Conservation (phyloP, 2,113 vertebrate genomes). For the Cebidichthys violaceus region DNA sequence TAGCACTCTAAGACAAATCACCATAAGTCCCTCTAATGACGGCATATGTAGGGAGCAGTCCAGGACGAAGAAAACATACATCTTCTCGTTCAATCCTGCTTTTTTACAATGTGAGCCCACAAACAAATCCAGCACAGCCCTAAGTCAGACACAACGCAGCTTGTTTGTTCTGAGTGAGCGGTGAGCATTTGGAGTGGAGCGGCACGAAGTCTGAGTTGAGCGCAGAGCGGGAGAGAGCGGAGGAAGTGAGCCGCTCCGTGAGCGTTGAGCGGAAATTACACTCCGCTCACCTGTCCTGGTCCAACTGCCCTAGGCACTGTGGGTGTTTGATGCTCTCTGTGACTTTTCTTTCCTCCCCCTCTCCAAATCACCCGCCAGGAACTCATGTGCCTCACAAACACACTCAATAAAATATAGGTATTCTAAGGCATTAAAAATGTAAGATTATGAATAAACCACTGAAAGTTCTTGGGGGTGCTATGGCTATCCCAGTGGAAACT, state of each 20-base stretch:
- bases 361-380: too few relatives aligned
- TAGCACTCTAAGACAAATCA: neutral
- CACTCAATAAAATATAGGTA: neutral
- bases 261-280: too few relatives aligned
- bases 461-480: neutral
- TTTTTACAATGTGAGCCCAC: neutral
- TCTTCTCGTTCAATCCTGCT: neutral
- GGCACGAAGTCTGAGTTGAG: too few relatives aligned
- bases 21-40: neutral
- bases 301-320: neutral
- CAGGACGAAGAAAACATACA: neutral
- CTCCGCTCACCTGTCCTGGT: neutral
- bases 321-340: neutral
- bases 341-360: neutral
- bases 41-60: neutral
- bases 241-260: too few relatives aligned
- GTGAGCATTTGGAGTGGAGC: too few relatives aligned
- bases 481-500: neutral
- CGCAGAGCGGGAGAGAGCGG: too few relatives aligned
- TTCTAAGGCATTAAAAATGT: neutral
- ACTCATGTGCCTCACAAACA: neutral
- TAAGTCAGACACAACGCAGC: too few relatives aligned
- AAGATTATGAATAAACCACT: neutral
- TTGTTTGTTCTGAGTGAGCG: too few relatives aligned
- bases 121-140: too few relatives aligned